Base-by-base conservation (phyloP, 1,140 invertebrate species). In the Proctacanthus coquilletti region DNA sequence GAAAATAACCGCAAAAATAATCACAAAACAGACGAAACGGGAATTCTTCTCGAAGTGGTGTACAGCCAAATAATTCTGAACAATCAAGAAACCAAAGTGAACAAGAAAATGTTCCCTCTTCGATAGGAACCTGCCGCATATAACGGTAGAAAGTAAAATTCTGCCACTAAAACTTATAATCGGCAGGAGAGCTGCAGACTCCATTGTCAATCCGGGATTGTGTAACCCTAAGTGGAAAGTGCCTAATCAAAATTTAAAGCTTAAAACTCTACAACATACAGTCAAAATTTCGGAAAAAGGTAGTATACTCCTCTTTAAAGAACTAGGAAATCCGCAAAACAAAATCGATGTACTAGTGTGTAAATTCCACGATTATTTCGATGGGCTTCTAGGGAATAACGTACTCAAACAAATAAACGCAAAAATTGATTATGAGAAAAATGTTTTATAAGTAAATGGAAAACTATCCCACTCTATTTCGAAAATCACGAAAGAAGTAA, bases 351-450 rank as follows among this genome's bases (percentile, higher is more conserved):
- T 3, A 9, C 13, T 32, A 21, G 13, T 3, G 18, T 32, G 2
- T 4, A 5, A 25, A 41, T 29, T 45, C 31, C 19, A 41, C 37
- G 32, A 32, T 21, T 10, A 20, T 17, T 25, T 31, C 20, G 10
- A 21, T 36, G 18, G 23, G 32, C 8, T 37, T 32, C n/a, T 37
- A 21, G 2, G 29, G 23, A 10, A 19, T 15, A 4, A 13, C 34
- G 29, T 20, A 27, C 11, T 35, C 21, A 18, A 31, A 23, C 17
- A 41, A 11, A 23, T 41, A 18, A 38, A 37, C 15, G 2, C 18
- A 40, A 34, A 25, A 39, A 4, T n/a, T 4, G 4, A 8, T 6
- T 14, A 3, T 40, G 10, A 30, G 20, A 27, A 25, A 4, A 30
- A 27, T n/a, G n/a, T n/a, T n/a, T 25, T 8, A 25, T 25, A 25